Conservation (phyloP, 2,113 vertebrate species). For the Isichthys henryi region DNA sequence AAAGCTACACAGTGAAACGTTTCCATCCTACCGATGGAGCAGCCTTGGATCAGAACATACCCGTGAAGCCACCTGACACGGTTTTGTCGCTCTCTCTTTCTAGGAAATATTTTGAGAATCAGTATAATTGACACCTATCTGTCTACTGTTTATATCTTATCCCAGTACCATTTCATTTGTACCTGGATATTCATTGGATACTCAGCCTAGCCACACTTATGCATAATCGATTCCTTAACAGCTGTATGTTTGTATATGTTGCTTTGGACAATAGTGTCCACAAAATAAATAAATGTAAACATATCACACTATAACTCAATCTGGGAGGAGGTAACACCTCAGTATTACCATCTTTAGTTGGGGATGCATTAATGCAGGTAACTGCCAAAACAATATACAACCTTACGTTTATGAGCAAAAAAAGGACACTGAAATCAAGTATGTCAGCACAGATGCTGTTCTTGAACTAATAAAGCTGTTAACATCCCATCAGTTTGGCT, state of each 20-base stretch:
- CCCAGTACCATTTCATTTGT: not conserved
- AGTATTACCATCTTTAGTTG: not conserved
- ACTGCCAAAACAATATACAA: not conserved
- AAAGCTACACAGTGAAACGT: not conserved
- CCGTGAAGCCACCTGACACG: not conserved
- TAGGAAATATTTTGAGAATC: not conserved
- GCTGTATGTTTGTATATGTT: not conserved
- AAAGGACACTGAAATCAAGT: not conserved
- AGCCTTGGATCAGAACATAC: conserved; percentile 30
- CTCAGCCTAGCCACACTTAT: not conserved
- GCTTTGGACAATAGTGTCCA: not conserved
- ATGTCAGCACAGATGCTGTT: not conserved
- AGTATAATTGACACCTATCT: not conserved
- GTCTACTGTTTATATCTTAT: not conserved
- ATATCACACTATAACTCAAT: not conserved
- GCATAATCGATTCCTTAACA: not conserved
- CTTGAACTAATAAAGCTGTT: not conserved
- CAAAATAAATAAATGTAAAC: not conserved
- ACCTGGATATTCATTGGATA: not conserved
- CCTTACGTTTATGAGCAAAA: not conserved
- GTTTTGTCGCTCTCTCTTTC: not conserved
- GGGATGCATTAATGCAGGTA: not conserved
- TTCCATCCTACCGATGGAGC: not conserved
- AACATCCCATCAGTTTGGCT: not conserved
- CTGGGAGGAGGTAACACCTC: not conserved